Conservation (phyloP, 2,113 vertebrate species). For the Leptodactylus fuscus region DNA sequence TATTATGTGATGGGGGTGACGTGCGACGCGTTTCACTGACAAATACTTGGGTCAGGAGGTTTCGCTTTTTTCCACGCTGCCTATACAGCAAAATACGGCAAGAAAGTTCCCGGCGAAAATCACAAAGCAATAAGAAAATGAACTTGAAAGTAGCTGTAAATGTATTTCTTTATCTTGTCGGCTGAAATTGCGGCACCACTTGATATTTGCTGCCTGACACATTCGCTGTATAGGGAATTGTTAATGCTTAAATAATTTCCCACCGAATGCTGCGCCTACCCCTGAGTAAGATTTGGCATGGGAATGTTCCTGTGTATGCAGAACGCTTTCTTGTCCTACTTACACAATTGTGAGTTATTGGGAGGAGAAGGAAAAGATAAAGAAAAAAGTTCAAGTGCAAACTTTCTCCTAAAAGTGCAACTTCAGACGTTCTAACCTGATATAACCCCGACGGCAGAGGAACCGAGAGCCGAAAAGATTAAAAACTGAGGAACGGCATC, state of each 20-base stretch:
- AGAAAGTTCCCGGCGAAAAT: neutral
- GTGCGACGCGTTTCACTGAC: neutral
- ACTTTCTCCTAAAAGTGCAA: neutral
- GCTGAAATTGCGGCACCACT: slow-evolving; percentile 24
- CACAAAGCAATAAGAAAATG: slow-evolving; percentile 1
- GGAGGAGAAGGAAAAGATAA: neutral
- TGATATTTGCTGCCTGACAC: slow-evolving; percentile 9
- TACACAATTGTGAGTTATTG: neutral
- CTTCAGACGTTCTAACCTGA: neutral
- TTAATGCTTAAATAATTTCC: slow-evolving; percentile 7
- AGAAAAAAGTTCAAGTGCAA: neutral
- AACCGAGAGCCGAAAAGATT: no score
- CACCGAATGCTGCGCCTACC: neutral
- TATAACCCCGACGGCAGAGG: neutral
- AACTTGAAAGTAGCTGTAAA: neutral
- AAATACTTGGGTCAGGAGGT: slow-evolving; percentile 11
- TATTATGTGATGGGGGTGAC: neutral
- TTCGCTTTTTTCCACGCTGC: neutral
- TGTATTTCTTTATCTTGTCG: slow-evolving; percentile 6
- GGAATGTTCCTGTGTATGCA: neutral
- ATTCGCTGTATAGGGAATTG: neutral
- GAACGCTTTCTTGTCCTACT: neutral
- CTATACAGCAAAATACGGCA: neutral
- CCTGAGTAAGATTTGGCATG: slow-evolving; percentile 4
- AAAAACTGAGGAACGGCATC: neutral